phyloP scores from a whole-genome alignment of 2,888 invertebrate genomes.

The Formica aserva region DNA sequence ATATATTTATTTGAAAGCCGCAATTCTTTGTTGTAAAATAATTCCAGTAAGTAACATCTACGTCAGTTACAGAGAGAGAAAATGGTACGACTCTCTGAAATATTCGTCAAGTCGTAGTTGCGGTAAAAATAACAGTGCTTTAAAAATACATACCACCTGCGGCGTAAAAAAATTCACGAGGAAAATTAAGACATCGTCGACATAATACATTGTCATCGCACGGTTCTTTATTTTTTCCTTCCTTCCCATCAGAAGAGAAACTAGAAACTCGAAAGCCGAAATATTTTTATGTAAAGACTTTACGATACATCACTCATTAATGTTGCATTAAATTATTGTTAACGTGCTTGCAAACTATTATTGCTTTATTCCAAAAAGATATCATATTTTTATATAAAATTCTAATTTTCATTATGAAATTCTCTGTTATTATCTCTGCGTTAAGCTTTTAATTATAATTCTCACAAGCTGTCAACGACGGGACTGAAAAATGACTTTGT shows the following conservation, averaged over 20 bases:
- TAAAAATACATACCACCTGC: constrained; percentile 28
- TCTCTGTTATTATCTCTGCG: not conserved
- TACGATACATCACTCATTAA: not conserved
- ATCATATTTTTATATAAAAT: not conserved
- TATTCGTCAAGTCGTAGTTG: constrained; percentile 26
- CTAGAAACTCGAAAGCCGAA: not conserved
- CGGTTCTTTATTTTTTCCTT: not conserved
- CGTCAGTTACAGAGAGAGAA: constrained; percentile 1
- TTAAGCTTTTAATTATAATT: not conserved
- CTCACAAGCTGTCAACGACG: not conserved
- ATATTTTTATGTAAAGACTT: not conserved
- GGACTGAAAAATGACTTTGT: not conserved
- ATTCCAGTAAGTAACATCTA: constrained; percentile 42
- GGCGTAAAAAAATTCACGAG: constrained; percentile 10
- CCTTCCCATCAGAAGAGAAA: not conserved
- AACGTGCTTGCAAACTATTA: not conserved
- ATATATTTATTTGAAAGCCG: constrained; percentile 27
- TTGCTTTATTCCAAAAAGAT: not conserved
- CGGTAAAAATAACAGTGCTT: constrained; percentile 26
- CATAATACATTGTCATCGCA: not conserved
- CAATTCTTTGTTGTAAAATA: not conserved
- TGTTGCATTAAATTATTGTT: not conserved
- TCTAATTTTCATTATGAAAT: not conserved
- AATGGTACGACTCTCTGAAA: constrained; percentile 18
- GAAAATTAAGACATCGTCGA: constrained; percentile 18